Evolutionary conservation across 2,888 invertebrate genomes (phyloP).

Genomic region (Agrochola circellaris): DNA sequence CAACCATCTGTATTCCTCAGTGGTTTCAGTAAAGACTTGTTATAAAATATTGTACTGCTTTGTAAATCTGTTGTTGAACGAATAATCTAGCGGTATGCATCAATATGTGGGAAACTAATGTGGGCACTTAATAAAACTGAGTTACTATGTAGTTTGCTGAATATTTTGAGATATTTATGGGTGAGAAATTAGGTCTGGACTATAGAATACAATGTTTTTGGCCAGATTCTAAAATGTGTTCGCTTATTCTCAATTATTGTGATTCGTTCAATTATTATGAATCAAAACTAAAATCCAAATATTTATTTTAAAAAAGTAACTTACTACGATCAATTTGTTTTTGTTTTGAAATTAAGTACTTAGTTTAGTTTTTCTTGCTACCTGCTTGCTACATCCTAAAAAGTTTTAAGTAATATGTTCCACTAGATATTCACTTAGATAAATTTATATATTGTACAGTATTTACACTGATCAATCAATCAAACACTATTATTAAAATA

Average conservation of each 20-base stretch:
- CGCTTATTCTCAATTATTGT: too few relatives aligned
- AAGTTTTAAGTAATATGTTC: background rate
- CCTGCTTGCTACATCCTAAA: background rate
- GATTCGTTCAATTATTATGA: background rate
- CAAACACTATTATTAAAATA: too few relatives aligned
- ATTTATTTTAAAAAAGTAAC: background rate
- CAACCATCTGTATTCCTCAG: too few relatives aligned
- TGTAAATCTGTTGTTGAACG: slow-evolving; percentile 27
- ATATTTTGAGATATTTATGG: slow-evolving; percentile 33
- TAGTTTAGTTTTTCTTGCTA: background rate
- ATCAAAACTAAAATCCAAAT: background rate
- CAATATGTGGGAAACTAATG: slow-evolving; percentile 42
- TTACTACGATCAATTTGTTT: background rate
- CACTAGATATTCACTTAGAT: background rate
- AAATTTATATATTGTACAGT: background rate
- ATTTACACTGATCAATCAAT: too few relatives aligned
- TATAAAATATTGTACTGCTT: slow-evolving; percentile 24
- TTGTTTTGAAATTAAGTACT: background rate
- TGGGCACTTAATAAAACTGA: slow-evolving; percentile 56
- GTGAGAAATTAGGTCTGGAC: slow-evolving; percentile 6
- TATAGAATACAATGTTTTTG: background rate
- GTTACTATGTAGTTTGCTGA: slow-evolving; percentile 19
- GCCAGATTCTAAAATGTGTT: background rate
- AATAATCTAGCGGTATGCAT: slow-evolving; percentile 30
- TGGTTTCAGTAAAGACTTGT: slow-evolving; percentile 1